These are phyloP conservation scores for Bombus impatiens DNA, from an alignment of 1,140 invertebrate genomes.

Conservation along the genomic window DNA sequence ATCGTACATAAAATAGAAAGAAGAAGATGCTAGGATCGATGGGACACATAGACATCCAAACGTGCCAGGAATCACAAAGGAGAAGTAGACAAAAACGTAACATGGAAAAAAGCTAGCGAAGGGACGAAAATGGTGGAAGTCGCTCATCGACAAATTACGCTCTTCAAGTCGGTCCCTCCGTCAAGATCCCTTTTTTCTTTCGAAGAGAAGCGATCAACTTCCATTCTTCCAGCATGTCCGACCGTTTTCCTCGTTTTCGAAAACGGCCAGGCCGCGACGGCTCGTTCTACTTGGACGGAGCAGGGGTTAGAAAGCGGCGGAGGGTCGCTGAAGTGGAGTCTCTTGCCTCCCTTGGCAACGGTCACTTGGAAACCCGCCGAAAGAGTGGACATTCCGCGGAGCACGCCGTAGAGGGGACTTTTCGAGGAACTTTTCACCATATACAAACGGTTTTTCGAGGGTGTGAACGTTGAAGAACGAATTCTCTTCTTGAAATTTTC, in stretches of 20 bases:
- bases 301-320: conserved; percentile 30
- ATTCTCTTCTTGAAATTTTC: conserved; percentile 42
- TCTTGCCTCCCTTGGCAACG: conserved; percentile 52
- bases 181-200: neutral
- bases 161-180: neutral
- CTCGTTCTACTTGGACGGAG: conserved; percentile 17
- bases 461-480: neutral
- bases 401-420: neutral
- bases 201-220: conserved; percentile 19
- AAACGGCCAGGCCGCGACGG: conserved; percentile 9
- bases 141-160: conserved; percentile 34
- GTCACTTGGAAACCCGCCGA: conserved; percentile 58
- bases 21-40: neutral
- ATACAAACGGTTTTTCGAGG: neutral
- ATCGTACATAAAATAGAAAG: neutral
- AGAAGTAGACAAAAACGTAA: neutral
- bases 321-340: conserved; percentile 49
- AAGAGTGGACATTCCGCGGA: conserved; percentile 42
- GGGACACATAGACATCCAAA: neutral
- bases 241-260: conserved; percentile 42
- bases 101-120: neutral
- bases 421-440: neutral
- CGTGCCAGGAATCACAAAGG: neutral
- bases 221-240: conserved; percentile 28
- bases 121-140: conserved; percentile 10